Evolutionary conservation across 2,797 vertebrate genomes (phyloP).

Genomic region (Labeo calbasu): DNA sequence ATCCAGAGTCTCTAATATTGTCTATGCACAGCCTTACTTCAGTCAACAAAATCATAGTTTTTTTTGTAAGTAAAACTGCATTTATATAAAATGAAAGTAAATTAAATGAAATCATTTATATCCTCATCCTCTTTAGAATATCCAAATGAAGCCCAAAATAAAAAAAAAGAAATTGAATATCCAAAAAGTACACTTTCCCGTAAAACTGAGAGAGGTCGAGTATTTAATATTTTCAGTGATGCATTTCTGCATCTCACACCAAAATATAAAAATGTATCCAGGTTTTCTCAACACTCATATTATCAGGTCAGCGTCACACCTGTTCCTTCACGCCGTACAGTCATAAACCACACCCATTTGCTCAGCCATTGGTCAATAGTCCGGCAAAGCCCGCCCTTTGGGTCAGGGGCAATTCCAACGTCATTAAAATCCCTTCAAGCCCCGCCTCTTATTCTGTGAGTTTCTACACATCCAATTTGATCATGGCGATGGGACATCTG

Average conservation of each 20-base stretch:
- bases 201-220: neutral
- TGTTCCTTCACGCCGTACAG: slow-evolving; percentile 57
- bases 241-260: neutral
- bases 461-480: slow-evolving; percentile 63
- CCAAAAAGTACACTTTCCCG: neutral
- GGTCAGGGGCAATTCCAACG: slow-evolving; percentile 10
- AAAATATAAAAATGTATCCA: neutral
- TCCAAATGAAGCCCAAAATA: too few species aligned
- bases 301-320: slow-evolving; percentile 59
- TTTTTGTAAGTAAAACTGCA: neutral
- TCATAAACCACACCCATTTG: neutral
- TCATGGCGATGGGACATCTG: slow-evolving; percentile 63
- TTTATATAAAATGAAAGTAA: neutral
- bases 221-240: neutral
- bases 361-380: slow-evolving; percentile 62
- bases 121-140: neutral
- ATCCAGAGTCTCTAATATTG: neutral
- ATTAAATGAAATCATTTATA: neutral
- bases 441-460: slow-evolving; percentile 55
- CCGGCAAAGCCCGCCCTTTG: slow-evolving; percentile 45
- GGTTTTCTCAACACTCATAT: neutral
- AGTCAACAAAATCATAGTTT: neutral
- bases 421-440: slow-evolving; percentile 64
- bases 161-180: too few species aligned
- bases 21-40: neutral